These are phyloP conservation scores for Desmophyllum pertusum DNA, from an alignment of 92 coral and sea anemone genomes.

Conservation along the genomic window DNA sequence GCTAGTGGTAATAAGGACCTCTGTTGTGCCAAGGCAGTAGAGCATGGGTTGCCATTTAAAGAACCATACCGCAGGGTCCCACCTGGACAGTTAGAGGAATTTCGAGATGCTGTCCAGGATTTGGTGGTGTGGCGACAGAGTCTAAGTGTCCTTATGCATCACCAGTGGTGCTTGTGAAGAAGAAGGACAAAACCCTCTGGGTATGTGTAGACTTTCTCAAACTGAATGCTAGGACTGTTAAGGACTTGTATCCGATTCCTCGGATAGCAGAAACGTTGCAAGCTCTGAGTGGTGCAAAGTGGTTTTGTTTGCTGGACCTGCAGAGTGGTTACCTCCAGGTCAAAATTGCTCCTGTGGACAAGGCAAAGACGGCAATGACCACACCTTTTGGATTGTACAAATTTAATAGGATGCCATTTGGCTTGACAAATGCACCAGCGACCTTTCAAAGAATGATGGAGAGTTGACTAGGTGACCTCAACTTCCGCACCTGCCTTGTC, in stretches of 20 bases:
- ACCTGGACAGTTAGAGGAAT: conserved; percentile 44
- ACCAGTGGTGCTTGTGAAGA: conserved; percentile 35
- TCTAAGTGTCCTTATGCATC: conserved; percentile 44
- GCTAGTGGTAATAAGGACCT: conserved; percentile 34
- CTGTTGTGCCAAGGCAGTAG: conserved; percentile 25
- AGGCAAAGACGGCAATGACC: conserved; percentile 63
- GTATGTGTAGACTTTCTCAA: conserved; percentile 53
- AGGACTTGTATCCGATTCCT: conserved; percentile 67
- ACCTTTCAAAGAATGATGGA: conserved; percentile 60
- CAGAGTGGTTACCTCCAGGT: no score
- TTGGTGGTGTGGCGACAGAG: conserved; percentile 26
- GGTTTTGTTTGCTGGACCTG: conserved; percentile 64
- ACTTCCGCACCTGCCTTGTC: conserved; percentile 28
- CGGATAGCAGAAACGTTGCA: conserved; percentile 58
- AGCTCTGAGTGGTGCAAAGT: conserved; percentile 51
- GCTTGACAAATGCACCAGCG: conserved; percentile 42
- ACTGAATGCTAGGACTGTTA: conserved; percentile 58
- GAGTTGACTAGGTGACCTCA: conserved; percentile 50
- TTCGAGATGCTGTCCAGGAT: conserved; percentile 20
- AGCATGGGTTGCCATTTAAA: conserved; percentile 28
- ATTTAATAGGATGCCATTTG: conserved; percentile 63
- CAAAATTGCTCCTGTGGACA: conserved; percentile 35
- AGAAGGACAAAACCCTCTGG: conserved; percentile 13
- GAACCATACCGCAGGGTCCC: conserved; percentile 39
- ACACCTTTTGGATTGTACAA: conserved; percentile 66